A percentile compares a stretch with the other conserved stretches of the same genome.
These are phyloP conservation scores for Plestiodon gilberti DNA, from an alignment of 2,113 vertebrate species.

Conservation along the genomic window DNA sequence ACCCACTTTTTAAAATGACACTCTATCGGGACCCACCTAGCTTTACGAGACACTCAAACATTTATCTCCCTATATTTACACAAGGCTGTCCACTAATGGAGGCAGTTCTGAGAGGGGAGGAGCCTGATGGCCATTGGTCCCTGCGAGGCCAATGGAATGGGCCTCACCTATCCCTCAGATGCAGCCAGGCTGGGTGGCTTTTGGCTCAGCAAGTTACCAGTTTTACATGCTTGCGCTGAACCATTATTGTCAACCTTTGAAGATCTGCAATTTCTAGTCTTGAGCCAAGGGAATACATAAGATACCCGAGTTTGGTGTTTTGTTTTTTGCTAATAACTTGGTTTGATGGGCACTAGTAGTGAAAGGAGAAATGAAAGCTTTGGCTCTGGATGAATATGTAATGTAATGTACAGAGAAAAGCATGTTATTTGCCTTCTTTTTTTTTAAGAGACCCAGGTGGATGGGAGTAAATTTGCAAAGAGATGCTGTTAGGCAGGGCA, in stretches of 20 bases:
- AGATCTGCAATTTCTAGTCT: background rate
- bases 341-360: background rate
- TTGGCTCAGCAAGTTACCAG: no score
- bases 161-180: background rate
- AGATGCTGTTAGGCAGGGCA: background rate
- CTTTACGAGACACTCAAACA: no score
- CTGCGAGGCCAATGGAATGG: background rate
- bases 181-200: background rate
- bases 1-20: no score
- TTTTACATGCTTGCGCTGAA: background rate
- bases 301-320: no score
- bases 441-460: background rate
- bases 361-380: background rate
- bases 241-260: background rate
- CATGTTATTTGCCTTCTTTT: background rate
- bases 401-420: background rate
- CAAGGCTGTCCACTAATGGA: background rate
- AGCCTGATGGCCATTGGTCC: no score
- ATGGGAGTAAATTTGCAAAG: slow-evolving; percentile 33
- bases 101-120: no score
- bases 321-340: background rate
- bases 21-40: no score
- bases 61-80: no score
- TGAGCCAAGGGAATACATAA: background rate
- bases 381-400: background rate